Evolutionary conservation across 2,113 vertebrate genomes (phyloP).

Genomic region (Pionites leucogaster): DNA sequence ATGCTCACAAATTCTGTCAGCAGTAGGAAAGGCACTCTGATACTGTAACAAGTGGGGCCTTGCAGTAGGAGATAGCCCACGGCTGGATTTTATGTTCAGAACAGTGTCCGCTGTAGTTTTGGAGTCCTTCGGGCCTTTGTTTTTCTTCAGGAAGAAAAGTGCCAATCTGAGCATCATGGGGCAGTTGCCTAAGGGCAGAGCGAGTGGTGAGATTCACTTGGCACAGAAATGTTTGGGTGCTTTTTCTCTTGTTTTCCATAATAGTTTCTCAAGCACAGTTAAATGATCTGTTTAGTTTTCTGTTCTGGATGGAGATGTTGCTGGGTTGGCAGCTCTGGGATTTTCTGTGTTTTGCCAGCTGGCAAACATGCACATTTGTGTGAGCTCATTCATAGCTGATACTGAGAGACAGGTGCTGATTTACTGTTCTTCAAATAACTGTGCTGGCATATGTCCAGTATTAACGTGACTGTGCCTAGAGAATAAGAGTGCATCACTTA

Average conservation of each 20-base stretch:
- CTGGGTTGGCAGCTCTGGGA: conserved; percentile 58
- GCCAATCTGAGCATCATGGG: background rate
- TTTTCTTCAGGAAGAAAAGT: conserved; percentile 8
- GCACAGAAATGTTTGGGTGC: conserved; percentile 17
- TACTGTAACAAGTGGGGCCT: background rate
- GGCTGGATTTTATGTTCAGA: background rate
- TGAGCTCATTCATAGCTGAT: conserved; percentile 66
- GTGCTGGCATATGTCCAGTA: background rate
- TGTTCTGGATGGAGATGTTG: conserved; percentile 52
- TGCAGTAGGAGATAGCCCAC: background rate
- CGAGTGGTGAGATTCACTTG: conserved; percentile 20
- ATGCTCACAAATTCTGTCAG: background rate
- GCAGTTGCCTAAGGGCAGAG: background rate
- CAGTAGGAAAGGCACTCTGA: background rate
- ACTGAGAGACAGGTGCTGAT: conserved; percentile 63
- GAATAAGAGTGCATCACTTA: background rate
- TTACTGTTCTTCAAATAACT: conserved; percentile 67
- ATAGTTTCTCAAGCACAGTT: conserved; percentile 33
- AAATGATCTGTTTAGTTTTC: conserved; percentile 47
- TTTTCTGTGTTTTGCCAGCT: conserved; percentile 63
- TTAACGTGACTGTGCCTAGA: background rate
- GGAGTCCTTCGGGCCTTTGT: background rate
- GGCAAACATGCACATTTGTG: conserved; percentile 51
- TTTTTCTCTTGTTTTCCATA: conserved; percentile 26
- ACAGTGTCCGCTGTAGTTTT: background rate